Evolutionary conservation across 2,797 vertebrate species (phyloP), one percentile per base, ranked within the genome.

Genomic region (Cygnus olor): DNA sequence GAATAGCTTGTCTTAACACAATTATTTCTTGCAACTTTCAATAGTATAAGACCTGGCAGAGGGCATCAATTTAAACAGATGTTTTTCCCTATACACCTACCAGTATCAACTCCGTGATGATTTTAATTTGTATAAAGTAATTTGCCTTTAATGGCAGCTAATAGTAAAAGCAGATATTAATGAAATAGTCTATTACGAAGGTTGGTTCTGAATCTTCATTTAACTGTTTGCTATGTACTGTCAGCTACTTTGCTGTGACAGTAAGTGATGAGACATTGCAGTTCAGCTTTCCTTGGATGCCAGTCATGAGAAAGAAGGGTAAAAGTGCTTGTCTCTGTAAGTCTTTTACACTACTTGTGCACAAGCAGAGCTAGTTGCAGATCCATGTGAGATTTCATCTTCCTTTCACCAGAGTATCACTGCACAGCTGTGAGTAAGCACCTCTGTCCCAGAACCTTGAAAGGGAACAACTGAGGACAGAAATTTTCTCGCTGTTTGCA

Each of bases 61-160:
- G 54, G 22, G 9, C n/a, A 54, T 60, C 4, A 10, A 9, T 85
- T 70, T 56, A n/a, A 86, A 19, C 36, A 79, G 6, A 9, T 0
- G 1, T 9, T 34, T 66, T 34, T 9, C 9, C 4, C 9, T 56
- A 12, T 70, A 28, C 4, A 22, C 13, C 11, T 4, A 0, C 45
- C 42, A 60, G n/a, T 54, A 60, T 40, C 15, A 88, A 24, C 24
- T 56, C 36, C 12, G 9, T 51, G 60, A 70, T 64, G 25, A 78
- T 56, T 88, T 71, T 10, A 34, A 64, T 68, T 72, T 2, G 2
- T n/a, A 1, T 49, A 65, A 42, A 4, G 11, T 61, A 42, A 60
- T 57, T 64, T 82, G 14, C 14, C 44, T 57, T 80, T 44, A 61
- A 40, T 45, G 42, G 51, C 32, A 80, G 28, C 27, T 82, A 40